Percentiles rank a stretch among this genome's conserved stretches.
Conservation (phyloP, 2,113 vertebrate genomes). For the Antechinus stuartii region DNA sequence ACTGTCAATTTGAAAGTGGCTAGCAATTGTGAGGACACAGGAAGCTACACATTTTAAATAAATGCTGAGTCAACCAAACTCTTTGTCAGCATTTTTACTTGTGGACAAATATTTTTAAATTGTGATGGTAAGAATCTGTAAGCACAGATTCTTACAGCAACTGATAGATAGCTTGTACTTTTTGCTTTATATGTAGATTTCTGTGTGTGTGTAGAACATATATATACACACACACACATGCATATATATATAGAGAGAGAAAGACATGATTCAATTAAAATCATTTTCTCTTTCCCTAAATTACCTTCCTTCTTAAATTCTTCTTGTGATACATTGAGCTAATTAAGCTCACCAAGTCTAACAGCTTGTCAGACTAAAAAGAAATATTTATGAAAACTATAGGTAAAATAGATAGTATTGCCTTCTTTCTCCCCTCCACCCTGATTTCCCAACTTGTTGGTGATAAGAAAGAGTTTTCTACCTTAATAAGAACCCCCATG, state of each 20-base stretch:
- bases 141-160: background rate
- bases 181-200: background rate
- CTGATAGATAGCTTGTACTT: background rate
- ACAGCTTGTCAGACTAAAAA: constrained; percentile 36
- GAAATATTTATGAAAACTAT: constrained; percentile 39
- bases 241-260: background rate
- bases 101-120: background rate
- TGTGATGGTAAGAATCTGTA: background rate
- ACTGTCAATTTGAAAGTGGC: background rate
- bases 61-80: background rate
- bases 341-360: constrained; percentile 58
- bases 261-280: constrained; percentile 7
- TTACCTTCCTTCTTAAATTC: constrained; percentile 25
- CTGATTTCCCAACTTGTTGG: constrained; percentile 35
- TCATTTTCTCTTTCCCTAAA: background rate
- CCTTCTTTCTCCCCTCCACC: background rate
- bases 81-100: background rate
- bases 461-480: constrained; percentile 51
- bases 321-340: constrained; percentile 37
- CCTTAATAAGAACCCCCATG: constrained; percentile 57
- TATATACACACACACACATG: background rate
- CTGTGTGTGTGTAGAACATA: too few species aligned
- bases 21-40: constrained; percentile 41
- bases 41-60: constrained; percentile 5
- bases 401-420: constrained; percentile 30